Evolutionary conservation across 1,140 invertebrate genomes (phyloP).

Genomic region (Leucophenga varia): DNA sequence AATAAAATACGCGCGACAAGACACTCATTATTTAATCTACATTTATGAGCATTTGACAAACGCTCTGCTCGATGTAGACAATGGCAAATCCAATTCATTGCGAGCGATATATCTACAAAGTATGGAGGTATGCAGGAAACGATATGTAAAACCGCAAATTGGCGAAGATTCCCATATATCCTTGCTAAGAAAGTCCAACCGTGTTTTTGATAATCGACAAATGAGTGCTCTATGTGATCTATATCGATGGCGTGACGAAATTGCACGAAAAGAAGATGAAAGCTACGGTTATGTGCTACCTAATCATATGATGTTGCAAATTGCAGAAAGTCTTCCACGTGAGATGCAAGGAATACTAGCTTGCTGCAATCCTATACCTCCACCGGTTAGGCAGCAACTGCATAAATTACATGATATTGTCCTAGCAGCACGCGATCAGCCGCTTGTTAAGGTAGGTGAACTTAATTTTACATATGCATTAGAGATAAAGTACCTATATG

Average conservation of each 20-base stretch:
- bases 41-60: conserved; percentile 84
- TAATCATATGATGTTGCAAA: conserved; percentile 92
- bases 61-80: conserved; percentile 72
- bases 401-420: conserved; percentile 76
- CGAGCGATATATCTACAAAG: conserved; percentile 71
- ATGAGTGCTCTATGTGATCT: conserved; percentile 79
- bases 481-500: no score
- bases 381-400: conserved; percentile 77
- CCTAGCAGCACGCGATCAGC: conserved; percentile 71
- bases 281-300: conserved; percentile 89
- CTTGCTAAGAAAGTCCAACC: conserved; percentile 76
- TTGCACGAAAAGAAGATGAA: conserved; percentile 88
- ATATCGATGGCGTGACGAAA: conserved; percentile 84
- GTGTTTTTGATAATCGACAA: conserved; percentile 84
- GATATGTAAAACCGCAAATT: conserved; percentile 79
- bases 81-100: conserved; percentile 71
- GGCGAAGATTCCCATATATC: conserved; percentile 72
- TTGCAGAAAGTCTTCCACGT: conserved; percentile 85
- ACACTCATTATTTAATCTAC: conserved; percentile 95
- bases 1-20: conserved; percentile 85
- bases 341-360: conserved; percentile 93
- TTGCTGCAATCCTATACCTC: conserved; percentile 91
- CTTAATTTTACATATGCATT: no score
- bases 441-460: conserved; percentile 67
- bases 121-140: conserved; percentile 70